A percentile compares a stretch with the other conserved stretches of the same genome.
Evolutionary conservation across 1,140 invertebrate species (phyloP).

Genomic region (Solenopsis invicta): DNA sequence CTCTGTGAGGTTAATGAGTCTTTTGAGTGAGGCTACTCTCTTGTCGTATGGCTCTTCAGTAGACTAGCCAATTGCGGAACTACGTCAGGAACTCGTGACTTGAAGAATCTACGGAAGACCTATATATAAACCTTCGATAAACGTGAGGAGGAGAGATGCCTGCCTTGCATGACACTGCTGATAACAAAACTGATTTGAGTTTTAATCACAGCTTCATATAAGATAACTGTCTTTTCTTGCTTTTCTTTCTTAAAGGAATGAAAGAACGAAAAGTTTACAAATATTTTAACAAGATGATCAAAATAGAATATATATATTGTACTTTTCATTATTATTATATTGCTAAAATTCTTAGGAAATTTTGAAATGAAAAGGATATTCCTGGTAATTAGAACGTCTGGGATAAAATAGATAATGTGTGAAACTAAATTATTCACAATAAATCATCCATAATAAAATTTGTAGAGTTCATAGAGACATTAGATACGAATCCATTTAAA

Average conservation of each 20-base stretch:
- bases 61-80: conserved; percentile 53
- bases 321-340: neutral
- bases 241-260: neutral
- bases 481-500: conserved; percentile 5
- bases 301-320: neutral
- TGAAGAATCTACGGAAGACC: conserved; percentile 45
- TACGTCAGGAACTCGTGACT: conserved; percentile 51
- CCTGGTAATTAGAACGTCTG: neutral
- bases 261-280: neutral
- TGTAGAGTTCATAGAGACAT: neutral
- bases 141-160: neutral
- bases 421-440: neutral
- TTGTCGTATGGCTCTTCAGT: conserved; percentile 41
- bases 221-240: neutral
- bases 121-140: conserved; percentile 18
- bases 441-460: neutral
- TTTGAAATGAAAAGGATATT: neutral
- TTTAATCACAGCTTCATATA: conserved; percentile 4
- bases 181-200: conserved; percentile 27
- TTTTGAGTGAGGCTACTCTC: conserved; percentile 60
- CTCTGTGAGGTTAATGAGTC: conserved; percentile 79
- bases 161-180: neutral
- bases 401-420: neutral
- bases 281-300: neutral
- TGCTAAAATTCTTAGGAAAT: neutral